Conservation (phyloP, 2,888 invertebrate species). For the Conomelus anceps region DNA sequence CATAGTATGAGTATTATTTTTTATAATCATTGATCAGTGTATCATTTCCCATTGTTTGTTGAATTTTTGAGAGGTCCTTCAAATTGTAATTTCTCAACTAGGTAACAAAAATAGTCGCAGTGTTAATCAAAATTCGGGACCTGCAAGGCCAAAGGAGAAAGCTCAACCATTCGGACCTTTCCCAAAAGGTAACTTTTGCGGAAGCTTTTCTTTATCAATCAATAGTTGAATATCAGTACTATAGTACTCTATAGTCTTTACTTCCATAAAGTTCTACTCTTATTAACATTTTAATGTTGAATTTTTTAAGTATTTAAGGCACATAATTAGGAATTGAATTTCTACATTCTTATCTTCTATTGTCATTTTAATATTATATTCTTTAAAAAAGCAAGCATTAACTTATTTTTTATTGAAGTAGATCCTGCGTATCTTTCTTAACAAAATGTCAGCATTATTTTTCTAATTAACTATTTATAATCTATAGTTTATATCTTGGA, state of each 20-base stretch:
- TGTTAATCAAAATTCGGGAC: slow-evolving; percentile 35
- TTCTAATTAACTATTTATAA: no score
- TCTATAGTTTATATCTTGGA: no score
- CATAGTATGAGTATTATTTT: background rate
- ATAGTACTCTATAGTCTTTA: background rate
- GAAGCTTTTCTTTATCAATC: slow-evolving; percentile 6
- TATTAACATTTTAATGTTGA: background rate
- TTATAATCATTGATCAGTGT: background rate
- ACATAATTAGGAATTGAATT: background rate
- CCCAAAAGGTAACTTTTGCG: slow-evolving; percentile 51
- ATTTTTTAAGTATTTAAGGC: background rate
- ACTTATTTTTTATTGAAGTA: background rate
- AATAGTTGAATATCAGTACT: background rate
- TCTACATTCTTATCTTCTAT: background rate
- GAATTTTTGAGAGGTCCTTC: background rate
- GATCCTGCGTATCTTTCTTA: background rate
- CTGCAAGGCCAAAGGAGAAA: slow-evolving; percentile 44
- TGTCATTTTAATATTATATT: background rate
- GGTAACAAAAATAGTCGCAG: slow-evolving; percentile 34
- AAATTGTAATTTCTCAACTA: slow-evolving; percentile 14
- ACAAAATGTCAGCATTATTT: background rate
- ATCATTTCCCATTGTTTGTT: background rate
- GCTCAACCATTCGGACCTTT: slow-evolving; percentile 65
- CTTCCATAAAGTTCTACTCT: background rate
- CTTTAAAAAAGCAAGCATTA: background rate